A percentile compares a stretch with the other conserved stretches of the same genome.
These are phyloP conservation scores for Enteromius afrohamiltoni DNA, from an alignment of 2,797 vertebrate genomes.

Conservation along the genomic window DNA sequence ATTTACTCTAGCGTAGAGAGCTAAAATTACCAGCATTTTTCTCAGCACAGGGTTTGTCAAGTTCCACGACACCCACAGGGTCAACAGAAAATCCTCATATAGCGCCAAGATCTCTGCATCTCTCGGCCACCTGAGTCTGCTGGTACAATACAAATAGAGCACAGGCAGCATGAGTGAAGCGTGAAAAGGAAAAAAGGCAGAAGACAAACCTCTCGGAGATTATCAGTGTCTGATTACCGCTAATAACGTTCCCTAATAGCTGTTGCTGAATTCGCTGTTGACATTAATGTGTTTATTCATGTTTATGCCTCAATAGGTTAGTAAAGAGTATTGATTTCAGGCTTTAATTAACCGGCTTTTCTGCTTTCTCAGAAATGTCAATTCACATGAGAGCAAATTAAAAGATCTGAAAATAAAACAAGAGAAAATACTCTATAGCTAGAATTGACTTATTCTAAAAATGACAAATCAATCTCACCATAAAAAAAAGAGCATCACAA, in stretches of 20 bases:
- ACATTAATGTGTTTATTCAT: conserved; percentile 13
- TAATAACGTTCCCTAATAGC: conserved; percentile 16
- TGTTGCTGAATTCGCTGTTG: not conserved
- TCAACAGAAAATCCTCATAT: conserved; percentile 39
- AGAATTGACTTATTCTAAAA: conserved; percentile 2
- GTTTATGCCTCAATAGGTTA: conserved; percentile 25
- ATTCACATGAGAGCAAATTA: not conserved
- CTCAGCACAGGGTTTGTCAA: conserved; percentile 57
- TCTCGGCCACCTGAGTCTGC: conserved; percentile 47
- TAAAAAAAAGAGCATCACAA: conserved; percentile 9
- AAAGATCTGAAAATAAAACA: conserved; percentile 12
- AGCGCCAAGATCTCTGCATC: conserved; percentile 46
- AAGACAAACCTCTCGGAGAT: conserved; percentile 8
- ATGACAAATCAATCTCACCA: not conserved
- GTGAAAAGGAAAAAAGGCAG: conserved; percentile 23
- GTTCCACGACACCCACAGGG: conserved; percentile 62
- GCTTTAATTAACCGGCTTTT: conserved; percentile 5
- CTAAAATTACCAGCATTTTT: conserved; percentile 68
- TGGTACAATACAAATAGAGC: conserved; percentile 45
- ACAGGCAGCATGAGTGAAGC: conserved; percentile 47
- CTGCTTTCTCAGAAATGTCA: conserved; percentile 24
- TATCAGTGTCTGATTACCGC: conserved; percentile 22
- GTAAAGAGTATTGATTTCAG: conserved; percentile 15
- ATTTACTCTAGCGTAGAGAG: conserved; percentile 72
- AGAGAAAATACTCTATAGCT: not conserved